Evolutionary conservation across 2,113 vertebrate genomes (phyloP).

Genomic region (Ondatra zibethicus): DNA sequence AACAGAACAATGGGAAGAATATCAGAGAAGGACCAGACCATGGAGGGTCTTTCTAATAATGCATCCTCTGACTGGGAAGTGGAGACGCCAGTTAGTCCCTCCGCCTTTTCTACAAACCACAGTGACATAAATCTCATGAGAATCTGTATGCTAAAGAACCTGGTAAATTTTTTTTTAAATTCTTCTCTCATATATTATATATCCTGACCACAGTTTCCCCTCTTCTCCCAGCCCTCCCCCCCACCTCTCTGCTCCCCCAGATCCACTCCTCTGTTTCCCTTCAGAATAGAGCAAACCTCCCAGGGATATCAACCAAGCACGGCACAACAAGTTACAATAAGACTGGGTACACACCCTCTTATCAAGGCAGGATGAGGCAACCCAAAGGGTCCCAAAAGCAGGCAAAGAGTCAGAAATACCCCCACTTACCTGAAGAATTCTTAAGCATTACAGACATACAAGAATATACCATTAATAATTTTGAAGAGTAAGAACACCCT

Average conservation of each 20-base stretch:
- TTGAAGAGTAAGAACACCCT: background rate
- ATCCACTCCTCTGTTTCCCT: background rate
- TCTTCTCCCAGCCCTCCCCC: background rate
- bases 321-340: background rate
- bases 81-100: background rate
- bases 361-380: background rate
- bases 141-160: background rate
- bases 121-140: background rate
- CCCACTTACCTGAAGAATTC: background rate
- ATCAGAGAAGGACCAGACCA: background rate
- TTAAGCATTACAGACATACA: background rate
- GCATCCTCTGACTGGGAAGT: background rate
- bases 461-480: background rate
- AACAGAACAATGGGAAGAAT: background rate
- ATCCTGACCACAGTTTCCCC: background rate
- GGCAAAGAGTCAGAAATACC: background rate
- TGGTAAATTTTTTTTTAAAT: background rate
- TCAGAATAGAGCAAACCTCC: background rate
- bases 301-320: background rate
- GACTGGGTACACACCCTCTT: background rate
- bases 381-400: background rate
- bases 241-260: background rate
- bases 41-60: constrained; percentile 8
- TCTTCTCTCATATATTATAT: background rate
- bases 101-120: background rate